phyloP scores from a whole-genome alignment of 2,888 invertebrate genomes.

The Patella ulyssiponensis region DNA sequence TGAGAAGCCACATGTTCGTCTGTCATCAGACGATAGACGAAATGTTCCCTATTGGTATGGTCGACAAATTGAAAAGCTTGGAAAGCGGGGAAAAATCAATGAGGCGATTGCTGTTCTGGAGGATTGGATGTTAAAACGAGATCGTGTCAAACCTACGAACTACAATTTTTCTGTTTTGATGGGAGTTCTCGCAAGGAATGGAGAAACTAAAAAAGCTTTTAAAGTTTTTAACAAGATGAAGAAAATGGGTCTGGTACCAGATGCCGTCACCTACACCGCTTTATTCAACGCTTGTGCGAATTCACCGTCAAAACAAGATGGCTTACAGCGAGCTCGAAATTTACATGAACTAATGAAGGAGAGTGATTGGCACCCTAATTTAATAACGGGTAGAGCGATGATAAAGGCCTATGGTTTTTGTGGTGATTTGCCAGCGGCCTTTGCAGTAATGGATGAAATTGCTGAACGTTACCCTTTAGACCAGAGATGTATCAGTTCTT shows the following conservation, averaged over 20 bases:
- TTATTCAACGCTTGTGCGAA: constrained; percentile 91
- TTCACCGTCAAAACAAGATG: constrained; percentile 79
- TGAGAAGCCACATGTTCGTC: constrained; percentile 38
- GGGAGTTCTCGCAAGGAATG: constrained; percentile 85
- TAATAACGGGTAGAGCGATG: constrained; percentile 88
- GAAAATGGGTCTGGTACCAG: constrained; percentile 79
- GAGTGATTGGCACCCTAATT: constrained; percentile 79
- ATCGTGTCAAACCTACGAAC: constrained; percentile 83
- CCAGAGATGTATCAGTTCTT: constrained; percentile 82
- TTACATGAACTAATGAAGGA: constrained; percentile 81
- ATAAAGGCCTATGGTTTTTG: constrained; percentile 90
- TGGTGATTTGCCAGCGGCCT: constrained; percentile 84
- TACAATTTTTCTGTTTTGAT: constrained; percentile 89
- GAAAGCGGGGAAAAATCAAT: constrained; percentile 69
- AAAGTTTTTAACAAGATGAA: constrained; percentile 87
- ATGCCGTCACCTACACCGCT: constrained; percentile 84
- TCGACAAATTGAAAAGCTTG: constrained; percentile 53
- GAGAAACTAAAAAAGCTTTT: constrained; percentile 89
- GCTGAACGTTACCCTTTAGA: constrained; percentile 73
- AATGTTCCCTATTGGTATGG: constrained; percentile 60
- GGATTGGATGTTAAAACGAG: constrained; percentile 81
- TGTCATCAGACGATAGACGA: constrained; percentile 39
- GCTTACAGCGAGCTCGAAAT: constrained; percentile 79
- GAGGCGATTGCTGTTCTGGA: constrained; percentile 87
- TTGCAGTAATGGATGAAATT: constrained; percentile 89